These are phyloP conservation scores for Gallirallus australis DNA, from an alignment of 2,797 vertebrate genomes.

Conservation along the genomic window DNA sequence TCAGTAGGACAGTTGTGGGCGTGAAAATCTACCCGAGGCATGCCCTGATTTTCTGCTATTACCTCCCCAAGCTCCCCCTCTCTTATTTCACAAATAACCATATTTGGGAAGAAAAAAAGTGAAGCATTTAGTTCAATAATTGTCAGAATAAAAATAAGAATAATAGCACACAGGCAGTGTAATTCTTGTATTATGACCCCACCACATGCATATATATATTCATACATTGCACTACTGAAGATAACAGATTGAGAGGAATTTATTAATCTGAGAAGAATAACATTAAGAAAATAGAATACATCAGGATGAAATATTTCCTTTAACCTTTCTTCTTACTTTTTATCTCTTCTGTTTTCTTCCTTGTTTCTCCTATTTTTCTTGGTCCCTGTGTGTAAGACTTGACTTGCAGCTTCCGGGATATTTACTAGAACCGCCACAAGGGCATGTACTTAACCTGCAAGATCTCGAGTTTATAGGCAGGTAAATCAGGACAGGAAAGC, in stretches of 20 bases:
- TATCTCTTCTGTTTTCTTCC: background rate
- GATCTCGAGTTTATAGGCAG: background rate
- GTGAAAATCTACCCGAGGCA: background rate
- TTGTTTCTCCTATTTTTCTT: background rate
- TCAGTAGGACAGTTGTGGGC: background rate
- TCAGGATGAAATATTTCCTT: background rate
- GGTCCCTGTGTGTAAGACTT: background rate
- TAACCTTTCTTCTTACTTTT: background rate
- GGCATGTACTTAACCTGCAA: background rate
- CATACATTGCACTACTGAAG: background rate
- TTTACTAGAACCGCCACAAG: background rate
- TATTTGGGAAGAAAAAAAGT: background rate
- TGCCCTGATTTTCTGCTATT: background rate
- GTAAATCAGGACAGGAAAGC: background rate
- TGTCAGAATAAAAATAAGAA: background rate
- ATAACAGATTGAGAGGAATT: background rate
- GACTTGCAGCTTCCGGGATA: background rate
- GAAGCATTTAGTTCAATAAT: background rate
- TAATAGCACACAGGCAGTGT: background rate
- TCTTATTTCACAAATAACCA: background rate
- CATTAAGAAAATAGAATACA: background rate
- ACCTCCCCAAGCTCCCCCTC: background rate
- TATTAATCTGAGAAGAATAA: background rate
- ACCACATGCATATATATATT: background rate
- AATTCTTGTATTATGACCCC: background rate